Percentiles rank a stretch among this genome's conserved stretches.
These are phyloP conservation scores for Synergus itoensis DNA, from an alignment of 2,888 invertebrate species.

Conservation along the genomic window DNA sequence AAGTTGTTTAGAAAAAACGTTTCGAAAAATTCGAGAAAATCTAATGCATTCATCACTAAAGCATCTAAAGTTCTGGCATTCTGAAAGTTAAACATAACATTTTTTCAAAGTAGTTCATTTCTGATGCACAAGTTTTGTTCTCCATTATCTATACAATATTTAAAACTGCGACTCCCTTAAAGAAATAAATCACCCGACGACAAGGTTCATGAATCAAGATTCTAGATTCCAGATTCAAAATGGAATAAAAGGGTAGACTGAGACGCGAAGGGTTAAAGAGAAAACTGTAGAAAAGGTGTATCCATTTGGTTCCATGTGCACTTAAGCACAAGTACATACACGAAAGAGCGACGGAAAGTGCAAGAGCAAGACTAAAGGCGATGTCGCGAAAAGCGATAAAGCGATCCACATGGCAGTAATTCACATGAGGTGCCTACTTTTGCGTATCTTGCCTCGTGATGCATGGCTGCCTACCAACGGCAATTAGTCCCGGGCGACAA, in stretches of 20 bases:
- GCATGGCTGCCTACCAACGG: conserved; percentile 64
- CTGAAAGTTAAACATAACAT: no score
- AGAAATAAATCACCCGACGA: not conserved
- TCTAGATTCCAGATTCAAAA: not conserved
- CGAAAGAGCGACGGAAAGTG: conserved; percentile 20
- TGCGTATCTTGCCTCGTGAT: conserved; percentile 61
- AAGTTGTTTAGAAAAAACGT: no score
- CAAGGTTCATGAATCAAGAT: conserved; percentile 14
- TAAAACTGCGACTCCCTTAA: no score
- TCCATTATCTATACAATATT: no score
- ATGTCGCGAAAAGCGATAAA: conserved; percentile 66
- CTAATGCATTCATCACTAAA: no score
- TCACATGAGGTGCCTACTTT: conserved; percentile 60
- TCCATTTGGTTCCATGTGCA: conserved; percentile 9
- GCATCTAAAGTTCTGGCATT: no score
- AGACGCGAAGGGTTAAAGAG: conserved; percentile 22
- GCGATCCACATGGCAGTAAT: conserved; percentile 65
- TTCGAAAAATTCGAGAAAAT: no score
- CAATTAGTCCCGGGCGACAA: conserved; percentile 70
- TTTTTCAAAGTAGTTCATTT: no score
- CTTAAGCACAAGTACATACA: conserved; percentile 32
- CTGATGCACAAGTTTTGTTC: no score
- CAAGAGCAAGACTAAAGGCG: conserved; percentile 27
- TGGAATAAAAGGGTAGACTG: conserved; percentile 13
- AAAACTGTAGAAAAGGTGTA: conserved; percentile 16